A percentile compares a stretch with the other conserved stretches of the same genome.
Conservation (phyloP, 2,113 vertebrate species). For the Alectura lathami region DNA sequence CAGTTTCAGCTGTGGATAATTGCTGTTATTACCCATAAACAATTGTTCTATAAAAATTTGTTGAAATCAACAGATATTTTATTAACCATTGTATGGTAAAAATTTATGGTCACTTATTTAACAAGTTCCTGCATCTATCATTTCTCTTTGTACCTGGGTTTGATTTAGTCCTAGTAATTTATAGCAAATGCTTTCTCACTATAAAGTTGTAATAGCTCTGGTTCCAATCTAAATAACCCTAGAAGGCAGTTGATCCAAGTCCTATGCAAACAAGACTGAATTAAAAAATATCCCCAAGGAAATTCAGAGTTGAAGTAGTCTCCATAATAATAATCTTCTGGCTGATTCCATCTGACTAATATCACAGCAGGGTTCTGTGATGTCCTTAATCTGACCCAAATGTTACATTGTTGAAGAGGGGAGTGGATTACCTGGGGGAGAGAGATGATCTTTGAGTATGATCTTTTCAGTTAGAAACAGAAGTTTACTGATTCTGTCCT, state of each 20-base stretch:
- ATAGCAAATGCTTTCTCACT: slow-evolving; percentile 22
- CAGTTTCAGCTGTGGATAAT: neutral
- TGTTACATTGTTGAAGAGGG: neutral
- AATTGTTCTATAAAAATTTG: neutral
- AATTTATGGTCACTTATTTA: neutral
- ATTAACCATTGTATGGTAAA: neutral
- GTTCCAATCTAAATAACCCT: slow-evolving; percentile 66
- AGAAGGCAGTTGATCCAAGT: slow-evolving; percentile 52
- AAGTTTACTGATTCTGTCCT: neutral
- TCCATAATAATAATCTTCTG: slow-evolving; percentile 50
- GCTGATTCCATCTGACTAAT: slow-evolving; percentile 33
- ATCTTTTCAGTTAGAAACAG: neutral
- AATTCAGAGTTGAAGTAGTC: slow-evolving; percentile 35
- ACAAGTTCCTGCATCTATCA: slow-evolving; percentile 28
- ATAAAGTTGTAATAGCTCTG: slow-evolving; percentile 41
- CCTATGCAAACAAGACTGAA: slow-evolving; percentile 35
- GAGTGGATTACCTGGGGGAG: neutral
- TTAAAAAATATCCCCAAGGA: slow-evolving; percentile 62
- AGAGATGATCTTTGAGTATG: neutral
- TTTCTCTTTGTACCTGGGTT: slow-evolving; percentile 46
- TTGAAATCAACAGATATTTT: slow-evolving; percentile 9
- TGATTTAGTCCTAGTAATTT: slow-evolving; percentile 52
- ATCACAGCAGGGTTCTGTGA: slow-evolving; percentile 19
- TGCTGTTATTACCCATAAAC: neutral
- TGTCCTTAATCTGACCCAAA: slow-evolving; percentile 56